phyloP scores from a whole-genome alignment of 2,113 vertebrate genomes.

The Lagopus leucura region DNA sequence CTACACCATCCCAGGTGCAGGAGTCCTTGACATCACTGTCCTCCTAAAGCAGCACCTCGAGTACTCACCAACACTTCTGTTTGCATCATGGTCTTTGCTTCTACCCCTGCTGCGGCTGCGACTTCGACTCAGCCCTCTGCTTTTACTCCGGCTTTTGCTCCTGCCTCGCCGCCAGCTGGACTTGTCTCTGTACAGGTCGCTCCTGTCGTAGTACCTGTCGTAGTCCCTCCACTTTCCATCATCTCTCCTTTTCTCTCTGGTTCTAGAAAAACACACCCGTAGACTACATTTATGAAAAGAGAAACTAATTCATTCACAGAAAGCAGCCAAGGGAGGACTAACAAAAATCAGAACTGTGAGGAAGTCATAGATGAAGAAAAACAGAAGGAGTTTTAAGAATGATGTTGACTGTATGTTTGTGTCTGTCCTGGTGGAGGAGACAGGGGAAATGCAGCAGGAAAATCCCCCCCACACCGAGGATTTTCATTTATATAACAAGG shows the following conservation, averaged over 20 bases:
- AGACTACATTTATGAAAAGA: background rate
- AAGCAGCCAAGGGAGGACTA: background rate
- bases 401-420: background rate
- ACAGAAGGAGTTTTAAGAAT: background rate
- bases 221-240: conserved; percentile 95
- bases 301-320: background rate
- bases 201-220: conserved; percentile 87
- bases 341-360: background rate
- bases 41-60: background rate
- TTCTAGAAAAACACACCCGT: conserved; percentile 71
- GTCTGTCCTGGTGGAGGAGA: background rate
- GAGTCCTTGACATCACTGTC: accelerated
- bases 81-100: conserved; percentile 81
- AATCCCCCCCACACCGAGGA: background rate
- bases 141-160: conserved; percentile 88
- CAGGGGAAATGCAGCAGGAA: background rate
- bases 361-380: background rate
- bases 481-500: background rate
- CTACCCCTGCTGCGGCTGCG: conserved; percentile 84
- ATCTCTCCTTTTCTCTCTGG: conserved; percentile 91
- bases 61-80: conserved; percentile 74
- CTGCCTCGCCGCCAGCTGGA: conserved; percentile 91
- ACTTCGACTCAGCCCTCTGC: conserved; percentile 83
- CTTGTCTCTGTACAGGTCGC: conserved; percentile 90
- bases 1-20: no score